Evolutionary conservation across 2,888 invertebrate genomes (phyloP).

Genomic region (Corbicula japonica): DNA sequence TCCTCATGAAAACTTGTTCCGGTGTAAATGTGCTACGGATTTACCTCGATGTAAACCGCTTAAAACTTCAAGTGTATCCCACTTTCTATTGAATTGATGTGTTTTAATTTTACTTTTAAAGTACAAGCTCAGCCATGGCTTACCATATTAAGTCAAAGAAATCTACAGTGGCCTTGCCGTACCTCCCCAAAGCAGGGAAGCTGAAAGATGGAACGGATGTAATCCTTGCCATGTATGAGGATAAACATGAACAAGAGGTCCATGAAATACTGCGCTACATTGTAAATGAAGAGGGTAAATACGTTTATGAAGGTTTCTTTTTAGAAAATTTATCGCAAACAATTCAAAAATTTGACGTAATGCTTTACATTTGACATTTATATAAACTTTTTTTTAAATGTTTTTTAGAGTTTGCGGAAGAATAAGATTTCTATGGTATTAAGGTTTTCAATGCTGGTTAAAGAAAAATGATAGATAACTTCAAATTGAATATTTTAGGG

Average conservation of each 20-base stretch:
- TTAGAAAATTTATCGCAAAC: not conserved
- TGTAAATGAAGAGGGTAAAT: constrained; percentile 66
- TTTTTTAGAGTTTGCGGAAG: not conserved
- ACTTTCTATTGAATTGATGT: too few species aligned
- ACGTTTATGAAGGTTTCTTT: not conserved
- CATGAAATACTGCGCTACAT: constrained; percentile 64
- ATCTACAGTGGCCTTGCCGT: constrained; percentile 47
- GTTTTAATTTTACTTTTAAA: too few species aligned
- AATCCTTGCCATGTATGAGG: constrained; percentile 54
- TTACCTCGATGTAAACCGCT: too few species aligned
- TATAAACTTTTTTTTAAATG: not conserved
- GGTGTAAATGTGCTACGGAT: too few species aligned
- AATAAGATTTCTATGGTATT: not conserved
- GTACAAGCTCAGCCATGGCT: too few species aligned
- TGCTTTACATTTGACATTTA: not conserved
- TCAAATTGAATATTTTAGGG: constrained; percentile 24
- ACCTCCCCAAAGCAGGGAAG: constrained; percentile 57
- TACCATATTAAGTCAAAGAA: constrained; percentile 65
- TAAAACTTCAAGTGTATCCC: too few species aligned
- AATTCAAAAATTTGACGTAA: not conserved
- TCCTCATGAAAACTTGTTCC: too few species aligned
- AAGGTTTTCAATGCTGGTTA: not conserved
- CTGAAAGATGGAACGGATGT: constrained; percentile 54
- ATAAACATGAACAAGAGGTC: constrained; percentile 59
- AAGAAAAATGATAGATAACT: too few species aligned